A percentile compares a stretch with the other conserved stretches of the same genome.
These are phyloP conservation scores for Heliconius himera DNA, from an alignment of 1,140 invertebrate genomes.

Conservation along the genomic window DNA sequence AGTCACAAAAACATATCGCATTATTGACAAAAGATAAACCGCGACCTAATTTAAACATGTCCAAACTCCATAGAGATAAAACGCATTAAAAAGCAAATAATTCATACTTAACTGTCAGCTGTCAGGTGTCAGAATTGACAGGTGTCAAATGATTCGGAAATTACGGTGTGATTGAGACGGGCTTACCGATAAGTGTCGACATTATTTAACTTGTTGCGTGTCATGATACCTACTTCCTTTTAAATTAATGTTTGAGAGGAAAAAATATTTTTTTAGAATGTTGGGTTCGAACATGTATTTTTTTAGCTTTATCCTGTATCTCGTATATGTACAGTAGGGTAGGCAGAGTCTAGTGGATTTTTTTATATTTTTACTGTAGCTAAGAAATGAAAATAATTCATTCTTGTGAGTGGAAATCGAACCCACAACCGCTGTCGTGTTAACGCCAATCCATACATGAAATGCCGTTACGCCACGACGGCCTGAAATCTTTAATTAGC, in stretches of 20 bases:
- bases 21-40: constrained; percentile 28
- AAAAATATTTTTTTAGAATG: too few relatives aligned
- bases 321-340: too few relatives aligned
- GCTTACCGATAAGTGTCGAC: constrained; percentile 1
- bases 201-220: constrained; percentile 1
- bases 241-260: background rate
- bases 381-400: too few relatives aligned
- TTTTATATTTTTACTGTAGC: too few relatives aligned
- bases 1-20: constrained; percentile 21
- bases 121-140: constrained; percentile 56
- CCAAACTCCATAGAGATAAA: constrained; percentile 1
- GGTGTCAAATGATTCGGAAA: constrained; percentile 48
- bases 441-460: too few relatives aligned
- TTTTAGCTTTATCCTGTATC: too few relatives aligned
- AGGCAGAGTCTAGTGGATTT: too few relatives aligned
- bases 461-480: too few relatives aligned
- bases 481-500: too few relatives aligned
- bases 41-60: constrained; percentile 29
- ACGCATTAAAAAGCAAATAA: constrained; percentile 40
- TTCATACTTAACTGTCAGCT: constrained; percentile 50
- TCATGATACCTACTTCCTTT: background rate
- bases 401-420: too few relatives aligned
- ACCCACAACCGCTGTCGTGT: too few relatives aligned
- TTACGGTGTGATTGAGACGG: constrained; percentile 41
- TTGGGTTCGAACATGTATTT: too few relatives aligned